Base-by-base conservation (phyloP, 2,113 vertebrate genomes). In the Fulmarus glacialis region DNA sequence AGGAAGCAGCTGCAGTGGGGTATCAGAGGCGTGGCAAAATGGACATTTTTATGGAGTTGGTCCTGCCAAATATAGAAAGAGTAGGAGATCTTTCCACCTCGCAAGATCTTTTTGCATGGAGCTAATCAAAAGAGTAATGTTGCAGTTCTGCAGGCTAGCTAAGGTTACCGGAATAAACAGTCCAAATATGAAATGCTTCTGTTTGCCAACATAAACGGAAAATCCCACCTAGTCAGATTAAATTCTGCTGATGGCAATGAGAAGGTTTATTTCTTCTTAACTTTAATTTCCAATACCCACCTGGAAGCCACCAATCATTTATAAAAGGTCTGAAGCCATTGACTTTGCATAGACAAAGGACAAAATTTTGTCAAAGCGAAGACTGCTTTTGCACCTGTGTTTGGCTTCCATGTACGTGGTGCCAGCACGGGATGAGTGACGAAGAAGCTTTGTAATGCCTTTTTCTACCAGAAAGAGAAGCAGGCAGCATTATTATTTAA, bases 201-300 rank as follows among this genome's bases (percentile, higher is more conserved):
- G 48, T 89, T 94, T 97, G 97, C 96, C 96, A 97, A 94, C 52
- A 92, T 43, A 97, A 97, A 96, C 7, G 48, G 96, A 98, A 98
- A 97, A 97, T 97, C 89, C 90, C 94, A 98, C 97, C 97, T 97
- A 90, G 82, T 82, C 89, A 91, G 94, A 95, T 97, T 87, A 82
- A 89, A 88, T 95, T 97, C 63, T 95, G 78, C 88, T 95, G 96
- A 90, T 80, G 88, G 89, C 74, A 97, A 91, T 4, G 29, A 84
- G 43, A 88, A 63, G 52, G 24, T 82, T 96, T 95, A 63, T 82
- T 70, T 94, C 93, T 95, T 95, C 66, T 93, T 96, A 82, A 36
- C 63, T 84, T 87, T 89, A 63, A 92, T 93, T 97, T 84, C 77
- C 83, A 83, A 21, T 89, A 87, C 32, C 89, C 42, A 6, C 47